Evolutionary conservation across 2,888 invertebrate genomes (phyloP).

Genomic region (Torymus auratus): DNA sequence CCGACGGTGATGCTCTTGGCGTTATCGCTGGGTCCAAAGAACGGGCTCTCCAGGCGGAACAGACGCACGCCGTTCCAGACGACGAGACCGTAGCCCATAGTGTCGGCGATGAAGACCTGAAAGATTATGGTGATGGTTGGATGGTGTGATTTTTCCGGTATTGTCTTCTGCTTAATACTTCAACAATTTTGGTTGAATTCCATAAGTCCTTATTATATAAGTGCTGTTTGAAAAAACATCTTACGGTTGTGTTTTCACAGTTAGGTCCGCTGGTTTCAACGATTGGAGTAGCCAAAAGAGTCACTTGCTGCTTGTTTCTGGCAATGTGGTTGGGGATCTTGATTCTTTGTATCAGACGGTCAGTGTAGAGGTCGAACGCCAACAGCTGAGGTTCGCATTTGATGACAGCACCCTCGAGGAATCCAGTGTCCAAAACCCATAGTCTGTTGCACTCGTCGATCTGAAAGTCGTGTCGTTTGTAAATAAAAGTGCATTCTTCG

Average conservation of each 20-base stretch:
- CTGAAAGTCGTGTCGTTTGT: slow-evolving; percentile 74
- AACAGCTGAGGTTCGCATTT: slow-evolving; percentile 84
- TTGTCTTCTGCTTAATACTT: too few species aligned
- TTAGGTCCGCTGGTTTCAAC: slow-evolving; percentile 59
- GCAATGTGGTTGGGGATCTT: slow-evolving; percentile 62
- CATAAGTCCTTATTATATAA: too few species aligned
- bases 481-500: background rate
- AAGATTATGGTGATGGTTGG: too few species aligned
- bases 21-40: slow-evolving; percentile 43
- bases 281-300: slow-evolving; percentile 63
- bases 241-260: slow-evolving; percentile 61
- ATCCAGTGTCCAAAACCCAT: slow-evolving; percentile 85
- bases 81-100: slow-evolving; percentile 34
- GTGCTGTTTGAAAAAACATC: slow-evolving; percentile 22
- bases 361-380: slow-evolving; percentile 82
- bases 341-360: slow-evolving; percentile 66
- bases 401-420: slow-evolving; percentile 78
- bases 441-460: slow-evolving; percentile 83
- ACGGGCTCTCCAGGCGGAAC: slow-evolving; percentile 61
- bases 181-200: too few species aligned
- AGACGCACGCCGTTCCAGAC: slow-evolving; percentile 48
- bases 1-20: slow-evolving; percentile 35
- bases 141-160: too few species aligned
- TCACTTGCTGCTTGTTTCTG: slow-evolving; percentile 48
- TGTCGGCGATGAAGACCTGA: slow-evolving; percentile 52